Evolutionary conservation across 2,888 invertebrate genomes (phyloP).

Genomic region (Ochropleura leucogaster): DNA sequence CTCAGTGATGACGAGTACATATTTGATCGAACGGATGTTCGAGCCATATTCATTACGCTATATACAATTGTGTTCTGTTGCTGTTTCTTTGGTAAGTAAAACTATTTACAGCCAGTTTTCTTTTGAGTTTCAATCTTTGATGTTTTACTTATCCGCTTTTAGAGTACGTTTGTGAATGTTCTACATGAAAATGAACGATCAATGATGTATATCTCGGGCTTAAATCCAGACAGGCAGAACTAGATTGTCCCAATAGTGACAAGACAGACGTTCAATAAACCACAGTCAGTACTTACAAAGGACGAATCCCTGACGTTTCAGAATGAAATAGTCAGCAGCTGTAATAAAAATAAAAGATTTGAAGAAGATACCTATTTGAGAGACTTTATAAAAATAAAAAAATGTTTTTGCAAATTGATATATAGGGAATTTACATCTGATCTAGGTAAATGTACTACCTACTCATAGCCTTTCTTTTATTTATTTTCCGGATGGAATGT

Average conservation of each 20-base stretch:
- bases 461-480: no score
- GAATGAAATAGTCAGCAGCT: background rate
- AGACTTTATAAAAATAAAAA: background rate
- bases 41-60: slow-evolving; percentile 93
- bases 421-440: background rate
- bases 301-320: background rate
- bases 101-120: background rate
- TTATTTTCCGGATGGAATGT: no score
- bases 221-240: background rate
- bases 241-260: background rate
- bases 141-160: background rate
- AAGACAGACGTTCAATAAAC: slow-evolving; percentile 4
- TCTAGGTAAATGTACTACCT: no score
- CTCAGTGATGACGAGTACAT: slow-evolving; percentile 92
- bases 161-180: background rate
- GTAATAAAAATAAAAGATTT: background rate
- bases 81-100: slow-evolving; percentile 95
- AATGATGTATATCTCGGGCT: background rate
- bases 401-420: no score
- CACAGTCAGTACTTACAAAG: background rate
- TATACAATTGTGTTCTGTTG: slow-evolving; percentile 95
- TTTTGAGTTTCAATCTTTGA: background rate
- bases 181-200: background rate
- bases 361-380: background rate
- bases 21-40: slow-evolving; percentile 94